Evolutionary conservation across 2,797 vertebrate genomes (phyloP), one percentile per base, ranked within the genome.

Genomic region (Sebastes diaconus): DNA sequence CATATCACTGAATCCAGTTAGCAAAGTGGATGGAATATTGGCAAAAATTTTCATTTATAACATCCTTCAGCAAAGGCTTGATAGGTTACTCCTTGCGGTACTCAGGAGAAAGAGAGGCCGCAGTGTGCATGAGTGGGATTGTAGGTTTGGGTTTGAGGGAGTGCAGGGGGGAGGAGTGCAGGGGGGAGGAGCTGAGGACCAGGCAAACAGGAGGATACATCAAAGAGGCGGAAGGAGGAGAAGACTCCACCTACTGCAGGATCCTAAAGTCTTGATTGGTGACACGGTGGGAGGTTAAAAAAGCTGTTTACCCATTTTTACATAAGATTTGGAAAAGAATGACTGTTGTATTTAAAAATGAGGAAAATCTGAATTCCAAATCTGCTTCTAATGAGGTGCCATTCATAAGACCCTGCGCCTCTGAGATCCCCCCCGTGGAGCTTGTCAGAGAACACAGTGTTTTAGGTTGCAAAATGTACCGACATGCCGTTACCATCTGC

Each of bases 31-130:
- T 81, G 97, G 97, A 99, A 98, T 95, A 90, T 96, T 95, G 96
- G 89, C 96, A 95, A 98, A 99, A 99, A 99, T 99, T 99, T 98
- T 97, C 97, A 99, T 99, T 99, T 99, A 99, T 98, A 99, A 99
- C 98, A 99, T 99, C 98, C 98, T 99, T 96, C 98, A 99, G 96
- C 98, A 99, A 99, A 99, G 97, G 98, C 97, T 98, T 96, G 95
- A 97, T 99, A 99, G 97, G 98, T 99, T 99, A 99, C 98, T 99
- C 97, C 97, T 99, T 99, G 98, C 96, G 97, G 98, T 97, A 97
- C 97, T 98, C 97, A 1, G 95, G 95, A 96, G 92, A 95, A 93
- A 86, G 95, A 94, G 93, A 94, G 93, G 84, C 90, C 77, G 93
- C 90, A 93, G 93, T 93, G 87, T 94, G 90, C 93, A 92, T 95